These are phyloP conservation scores for Sebastes schlegelii DNA, from an alignment of 2,113 vertebrate genomes.

Conservation along the genomic window DNA sequence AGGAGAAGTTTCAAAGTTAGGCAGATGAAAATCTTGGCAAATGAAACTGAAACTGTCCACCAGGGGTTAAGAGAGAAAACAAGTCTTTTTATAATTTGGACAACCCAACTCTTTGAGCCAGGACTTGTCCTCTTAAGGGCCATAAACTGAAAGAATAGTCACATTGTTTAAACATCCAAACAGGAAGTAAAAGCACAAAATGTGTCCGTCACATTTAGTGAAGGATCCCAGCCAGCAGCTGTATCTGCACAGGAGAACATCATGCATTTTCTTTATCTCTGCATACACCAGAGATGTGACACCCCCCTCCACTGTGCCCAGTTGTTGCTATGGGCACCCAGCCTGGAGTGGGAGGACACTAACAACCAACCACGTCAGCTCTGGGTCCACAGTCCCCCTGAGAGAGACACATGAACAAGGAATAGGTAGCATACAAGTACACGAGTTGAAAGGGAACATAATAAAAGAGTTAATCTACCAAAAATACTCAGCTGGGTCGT, in stretches of 20 bases:
- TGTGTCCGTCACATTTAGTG: background rate
- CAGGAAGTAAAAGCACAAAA: background rate
- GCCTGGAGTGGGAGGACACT: constrained; percentile 51
- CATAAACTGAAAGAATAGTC: background rate
- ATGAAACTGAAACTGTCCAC: background rate
- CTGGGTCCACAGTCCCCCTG: constrained; percentile 10
- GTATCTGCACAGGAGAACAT: constrained; percentile 16
- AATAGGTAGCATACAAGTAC: constrained; percentile 29
- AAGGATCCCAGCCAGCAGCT: background rate
- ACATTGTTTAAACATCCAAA: background rate
- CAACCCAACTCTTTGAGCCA: background rate
- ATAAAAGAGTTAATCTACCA: background rate
- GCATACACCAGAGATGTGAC: constrained; percentile 41
- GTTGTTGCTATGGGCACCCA: constrained; percentile 58
- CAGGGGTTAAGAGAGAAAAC: background rate
- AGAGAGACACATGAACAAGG: constrained; percentile 3
- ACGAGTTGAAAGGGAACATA: constrained; percentile 16
- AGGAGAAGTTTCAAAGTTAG: background rate
- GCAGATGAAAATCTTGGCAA: background rate
- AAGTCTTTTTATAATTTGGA: background rate
- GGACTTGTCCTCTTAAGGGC: background rate
- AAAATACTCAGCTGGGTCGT: background rate
- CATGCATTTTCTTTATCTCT: background rate
- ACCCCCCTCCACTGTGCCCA: constrained; percentile 7
- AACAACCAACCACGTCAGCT: constrained; percentile 53